Evolutionary conservation across 1,140 invertebrate genomes (phyloP), one percentile per base, ranked within the genome.

Genomic region (Anoplophora glabripennis): DNA sequence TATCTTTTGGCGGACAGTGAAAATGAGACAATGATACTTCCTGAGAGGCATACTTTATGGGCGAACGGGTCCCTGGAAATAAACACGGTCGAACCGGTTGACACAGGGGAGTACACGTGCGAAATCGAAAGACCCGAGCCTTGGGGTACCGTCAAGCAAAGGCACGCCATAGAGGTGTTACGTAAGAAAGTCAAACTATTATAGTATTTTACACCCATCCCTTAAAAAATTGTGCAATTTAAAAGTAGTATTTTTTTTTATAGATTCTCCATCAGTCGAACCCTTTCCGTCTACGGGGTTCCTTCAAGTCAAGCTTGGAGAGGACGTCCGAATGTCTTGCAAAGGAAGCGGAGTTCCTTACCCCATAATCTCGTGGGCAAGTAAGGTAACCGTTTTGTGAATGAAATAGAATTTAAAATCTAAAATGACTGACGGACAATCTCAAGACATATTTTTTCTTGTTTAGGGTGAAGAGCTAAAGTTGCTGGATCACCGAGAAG

Each of bases 21-120:
- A 0, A 77, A 83, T 48, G 73, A 75, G 11, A 70, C 75, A 15
- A 57, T 78, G 1, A 53, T 67, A 1, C 65, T 81, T 1, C 78
- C 84, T 0, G 77, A 79, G 17, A 77, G 86, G 21, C 75, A 87
- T 12, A 77, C 78, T 52, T 78, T 90, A 70, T 83, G 82, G 75
- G 69, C 77, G n/a, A 89, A 90, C 69, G 83, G 84, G 52, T 90
- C 87, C 46, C 73, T 90, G 12, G 83, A 89, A 76, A 80, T 90
- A 10, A 74, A 80, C 0, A 71, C 79, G 15, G 75, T 90, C 0
- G 75, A 80, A 42, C 76, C 82, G 0, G 74, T 77, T 10, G 88
- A 92, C 66, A 85, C 84, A 0, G 89, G 87, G 1, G 81, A 89
- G 54, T 92, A 90, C 67, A 84, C 83, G 41, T 92, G 89, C 62